phyloP scores from a whole-genome alignment of 2,888 invertebrate species.

The Drosophila sordidapex region DNA sequence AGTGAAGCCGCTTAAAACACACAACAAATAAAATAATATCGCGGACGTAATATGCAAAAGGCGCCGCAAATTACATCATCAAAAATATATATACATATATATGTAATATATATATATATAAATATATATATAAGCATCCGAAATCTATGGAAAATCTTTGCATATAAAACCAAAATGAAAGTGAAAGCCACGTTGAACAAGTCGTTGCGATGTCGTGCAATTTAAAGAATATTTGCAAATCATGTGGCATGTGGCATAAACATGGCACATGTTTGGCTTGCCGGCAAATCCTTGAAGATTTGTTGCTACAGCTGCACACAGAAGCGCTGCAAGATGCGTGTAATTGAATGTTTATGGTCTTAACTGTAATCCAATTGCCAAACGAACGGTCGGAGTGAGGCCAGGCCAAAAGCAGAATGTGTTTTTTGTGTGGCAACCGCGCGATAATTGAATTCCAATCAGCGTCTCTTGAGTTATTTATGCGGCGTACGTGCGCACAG shows the following conservation, averaged over 20 bases:
- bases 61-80: background rate
- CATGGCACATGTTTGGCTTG: conserved; percentile 15
- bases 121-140: background rate
- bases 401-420: conserved; percentile 7
- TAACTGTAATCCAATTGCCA: conserved; percentile 49
- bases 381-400: background rate
- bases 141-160: background rate
- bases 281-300: conserved; percentile 25
- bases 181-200: background rate
- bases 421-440: conserved; percentile 8
- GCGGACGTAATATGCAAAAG: background rate
- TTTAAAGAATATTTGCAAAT: conserved; percentile 16
- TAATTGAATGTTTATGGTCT: conserved; percentile 57
- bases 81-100: background rate
- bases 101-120: background rate
- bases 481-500: conserved; percentile 51
- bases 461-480: conserved; percentile 57
- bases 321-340: conserved; percentile 10
- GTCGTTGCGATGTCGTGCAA: background rate
- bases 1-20: conserved; percentile 10
- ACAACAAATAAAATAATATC: background rate
- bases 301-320: conserved; percentile 18
- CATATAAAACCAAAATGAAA: background rate
- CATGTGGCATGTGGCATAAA: background rate
- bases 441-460: conserved; percentile 68